Base-by-base conservation (phyloP, 1,140 invertebrate species). In the Papilio dardanus region DNA sequence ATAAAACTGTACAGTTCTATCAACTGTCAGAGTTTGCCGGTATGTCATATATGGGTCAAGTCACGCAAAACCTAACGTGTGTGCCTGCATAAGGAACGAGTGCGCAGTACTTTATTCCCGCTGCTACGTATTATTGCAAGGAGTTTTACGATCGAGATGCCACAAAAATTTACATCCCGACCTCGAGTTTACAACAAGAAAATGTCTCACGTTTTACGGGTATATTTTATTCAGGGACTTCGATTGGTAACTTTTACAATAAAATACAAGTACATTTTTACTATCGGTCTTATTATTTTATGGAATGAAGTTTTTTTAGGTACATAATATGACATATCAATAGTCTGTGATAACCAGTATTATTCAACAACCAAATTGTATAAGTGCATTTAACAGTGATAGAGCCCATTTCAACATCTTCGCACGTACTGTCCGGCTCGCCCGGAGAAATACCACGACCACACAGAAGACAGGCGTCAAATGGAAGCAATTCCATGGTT, bases 141-240 rank as follows among this genome's bases (percentile, higher is more conserved):
- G 67, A 21, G 66, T 69, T 69, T 69, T 69, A 69, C 67, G 67
- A 69, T 69, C 31, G 67, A 19, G 67, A 37, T 24, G 67, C 35
- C 35, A 21, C 67, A 69, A 40, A 69, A 69, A 69, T 69, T 69
- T 69, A 69, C 67, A 69, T 69, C 35, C 67, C 31, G 19, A 69
- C 35, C 21, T 35, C 31, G 31, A 33, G 28, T 69, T 69, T 69
- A 40, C 21, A 37, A 10, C 67, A 69, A 28, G 31, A 69, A 69
- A 69, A 69, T 69, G 35, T 37, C 33, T 21, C 5, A 37, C 66
- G 6, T 68, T 33, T 37, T 40, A 24, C 21, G 31, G 8, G 12
- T 3, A 69, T 42, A 35, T 69, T 69, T 69, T 69, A 69, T 69
- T 69, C 35, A 69, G 35, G 67, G 8, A 46, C 33, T 19, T 31